Evolutionary conservation across 2,797 vertebrate genomes (phyloP), one percentile per base, ranked within the genome.

Genomic region (Sebastiscus albofasciatus): DNA sequence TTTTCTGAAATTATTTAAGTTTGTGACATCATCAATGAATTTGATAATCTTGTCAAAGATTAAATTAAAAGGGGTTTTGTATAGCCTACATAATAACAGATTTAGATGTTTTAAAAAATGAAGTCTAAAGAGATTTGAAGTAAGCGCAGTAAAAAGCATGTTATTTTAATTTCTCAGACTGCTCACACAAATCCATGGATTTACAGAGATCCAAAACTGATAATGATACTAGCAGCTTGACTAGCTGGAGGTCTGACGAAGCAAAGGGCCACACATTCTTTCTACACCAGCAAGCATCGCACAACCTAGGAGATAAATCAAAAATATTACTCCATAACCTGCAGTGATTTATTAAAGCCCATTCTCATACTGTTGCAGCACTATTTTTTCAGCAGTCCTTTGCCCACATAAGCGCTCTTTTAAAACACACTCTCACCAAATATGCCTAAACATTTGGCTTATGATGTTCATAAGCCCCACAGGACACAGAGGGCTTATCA

Each of bases 41-140:
- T 91, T 95, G 90, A 94, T 96, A 95, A 96, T 95, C 94, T 95
- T 95, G 93, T 94, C 95, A 95, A 93, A 94, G 95, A 95, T 95
- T 95, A 94, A 89, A 95, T 95, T 95, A 95, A 94, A 95, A 92
- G 87, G 87, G 90, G 87, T 86, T 94, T 94, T 93, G 89, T 94
- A 79, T 75, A 86, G 79, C 75, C 86, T 71, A 88, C 91, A 91
- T 95, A 94, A 95, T 95, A 95, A 94, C 93, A 94, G 91, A 95
- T 96, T 96, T 95, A 94, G 91, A 95, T 93, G 90, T 95, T 94
- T 94, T 89, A 88, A 91, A 95, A 95, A 94, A 95, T 87, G 87
- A 92, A 91, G 85, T 94, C 92, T 94, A 94, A 95, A 94, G 92
- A 94, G 95, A 95, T 96, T 92, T 95, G 92, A 91, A 91, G 83